phyloP scores from a whole-genome alignment of 2,797 vertebrate species.

The Bradypodion ventrale region DNA sequence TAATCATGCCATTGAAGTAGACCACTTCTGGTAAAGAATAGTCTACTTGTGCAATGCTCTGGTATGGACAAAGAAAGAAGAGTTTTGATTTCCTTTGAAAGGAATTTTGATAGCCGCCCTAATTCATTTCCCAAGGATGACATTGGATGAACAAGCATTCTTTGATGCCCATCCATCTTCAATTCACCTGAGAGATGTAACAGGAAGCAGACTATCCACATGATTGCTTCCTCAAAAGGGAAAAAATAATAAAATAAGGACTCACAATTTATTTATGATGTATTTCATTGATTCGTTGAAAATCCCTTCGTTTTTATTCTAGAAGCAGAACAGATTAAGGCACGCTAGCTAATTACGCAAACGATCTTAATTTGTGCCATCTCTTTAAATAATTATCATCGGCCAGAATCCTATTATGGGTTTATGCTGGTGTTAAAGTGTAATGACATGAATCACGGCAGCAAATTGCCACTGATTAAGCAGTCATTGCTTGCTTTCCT shows the following conservation, averaged over 20 bases:
- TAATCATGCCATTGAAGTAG: too few relatives aligned
- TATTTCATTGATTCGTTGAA: neutral
- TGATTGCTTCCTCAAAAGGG: neutral
- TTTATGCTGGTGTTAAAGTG: too few relatives aligned
- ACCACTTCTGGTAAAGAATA: too few relatives aligned
- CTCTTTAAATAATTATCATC: too few relatives aligned
- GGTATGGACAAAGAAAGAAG: too few relatives aligned
- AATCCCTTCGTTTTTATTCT: neutral
- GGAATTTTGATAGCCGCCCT: neutral
- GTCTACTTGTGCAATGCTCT: too few relatives aligned
- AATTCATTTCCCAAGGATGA: neutral
- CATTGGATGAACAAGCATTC: neutral
- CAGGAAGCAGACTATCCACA: neutral
- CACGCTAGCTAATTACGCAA: neutral
- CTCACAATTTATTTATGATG: neutral
- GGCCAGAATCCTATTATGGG: too few relatives aligned
- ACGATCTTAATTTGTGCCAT: neutral
- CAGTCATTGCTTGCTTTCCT: too few relatives aligned
- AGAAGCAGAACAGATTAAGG: neutral
- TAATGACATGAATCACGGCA: too few relatives aligned
- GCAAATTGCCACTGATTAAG: too few relatives aligned
- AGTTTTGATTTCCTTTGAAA: neutral
- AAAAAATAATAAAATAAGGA: neutral
- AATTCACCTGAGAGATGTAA: neutral
- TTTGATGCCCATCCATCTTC: neutral